phyloP scores from a whole-genome alignment of 2,797 vertebrate genomes.

The Lycodopsis pacificus region DNA sequence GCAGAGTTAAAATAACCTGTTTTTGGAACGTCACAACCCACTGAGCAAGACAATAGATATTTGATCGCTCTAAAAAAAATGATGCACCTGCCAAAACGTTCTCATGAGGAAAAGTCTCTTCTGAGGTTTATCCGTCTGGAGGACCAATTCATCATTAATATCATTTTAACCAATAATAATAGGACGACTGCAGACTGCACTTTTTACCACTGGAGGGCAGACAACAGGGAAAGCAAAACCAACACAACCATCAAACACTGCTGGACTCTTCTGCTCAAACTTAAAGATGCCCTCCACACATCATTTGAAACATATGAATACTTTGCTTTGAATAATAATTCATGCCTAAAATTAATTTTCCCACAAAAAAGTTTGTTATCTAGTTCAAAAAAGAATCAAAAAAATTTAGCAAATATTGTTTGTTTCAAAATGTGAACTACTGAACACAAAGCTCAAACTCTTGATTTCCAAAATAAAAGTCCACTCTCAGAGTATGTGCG shows the following conservation, averaged over 20 bases:
- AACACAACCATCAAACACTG: not conserved
- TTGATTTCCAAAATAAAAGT: not conserved
- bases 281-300: not conserved
- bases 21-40: not conserved
- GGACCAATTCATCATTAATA: not conserved
- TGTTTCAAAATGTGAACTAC: not conserved
- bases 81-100: not conserved
- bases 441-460: not conserved
- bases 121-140: not conserved
- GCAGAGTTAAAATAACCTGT: slow-evolving; percentile 1
- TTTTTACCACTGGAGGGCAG: slow-evolving; percentile 33
- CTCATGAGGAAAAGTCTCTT: not conserved
- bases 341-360: not conserved
- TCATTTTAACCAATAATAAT: not conserved
- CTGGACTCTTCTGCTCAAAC: not conserved
- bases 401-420: not conserved
- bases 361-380: not conserved
- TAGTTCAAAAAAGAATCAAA: not conserved
- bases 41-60: slow-evolving; percentile 19
- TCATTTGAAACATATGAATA: not conserved
- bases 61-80: slow-evolving; percentile 9
- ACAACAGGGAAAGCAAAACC: not conserved
- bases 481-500: not conserved
- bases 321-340: not conserved
- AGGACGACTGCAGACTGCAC: not conserved